Base-by-base conservation (phyloP, 1,140 invertebrate species). In the Drosophila nasuta region DNA sequence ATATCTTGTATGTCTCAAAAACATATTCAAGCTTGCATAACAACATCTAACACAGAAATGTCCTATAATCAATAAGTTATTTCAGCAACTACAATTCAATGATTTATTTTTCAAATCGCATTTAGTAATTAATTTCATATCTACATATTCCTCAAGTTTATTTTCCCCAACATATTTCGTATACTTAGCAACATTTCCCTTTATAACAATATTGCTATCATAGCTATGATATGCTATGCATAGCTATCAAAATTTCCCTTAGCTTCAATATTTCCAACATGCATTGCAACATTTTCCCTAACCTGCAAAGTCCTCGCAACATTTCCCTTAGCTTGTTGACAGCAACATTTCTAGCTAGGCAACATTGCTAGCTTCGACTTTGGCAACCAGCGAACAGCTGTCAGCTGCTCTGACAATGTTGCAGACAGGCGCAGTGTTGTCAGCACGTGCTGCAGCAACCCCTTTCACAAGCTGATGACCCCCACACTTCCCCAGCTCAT, bases 371-470 rank as follows among this genome's bases (percentile, higher is more conserved):
- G 30, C 8, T 38, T 38, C 0, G 8, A 1, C 1, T 13, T 20
- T 11, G 4, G 80, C 80, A 71, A 82, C 80, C 57, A 69, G 49
- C 5, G n/a, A 66, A 67, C 75, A 81, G 77, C 74, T 86, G 71
- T 20, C 54, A 33, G 46, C 35, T 43, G 38, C 7, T 11, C n/a
- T 13, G 59, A n/a, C 65, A 57, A 68, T 78, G 59, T 73, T 77
- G 60, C 73, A 70, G 71, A 73, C 77, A 77, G 85, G 85, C 83
- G 83, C 83, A 88, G 59, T 72, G 46, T 48, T 49, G 20, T 62
- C 56, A 48, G 63, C 77, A 82, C 66, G 80, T 54, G 76, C 80
- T 82, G 70, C 69, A 76, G 28, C 69, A 60, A 68, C 64, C 74
- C 79, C 51, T 15, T 13, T 35, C 46, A 30, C 11, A 51, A 49